Evolutionary conservation across 2,888 invertebrate genomes (phyloP), one percentile per base, ranked within the genome.

Genomic region (Dichetophora obliterata): DNA sequence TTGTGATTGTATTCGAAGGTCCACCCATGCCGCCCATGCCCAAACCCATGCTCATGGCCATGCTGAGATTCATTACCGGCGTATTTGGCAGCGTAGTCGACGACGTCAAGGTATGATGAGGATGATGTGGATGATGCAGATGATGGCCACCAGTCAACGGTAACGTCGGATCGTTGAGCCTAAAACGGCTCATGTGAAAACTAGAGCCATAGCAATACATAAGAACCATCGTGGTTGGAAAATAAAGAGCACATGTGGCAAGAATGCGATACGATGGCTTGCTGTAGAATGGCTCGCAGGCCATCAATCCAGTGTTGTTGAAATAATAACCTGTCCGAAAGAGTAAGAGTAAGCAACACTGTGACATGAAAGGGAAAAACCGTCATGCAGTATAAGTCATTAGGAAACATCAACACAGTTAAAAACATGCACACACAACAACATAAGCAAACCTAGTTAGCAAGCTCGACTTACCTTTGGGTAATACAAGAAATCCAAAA

Each of bases 141-240:
- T 37, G n/a, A 48, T 54, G 48, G 34, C 59, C 34, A 34, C 83
- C 85, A 75, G 87, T 91, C 88, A 86, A 91, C 89, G 82, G 91
- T 86, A 82, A 91, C 86, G 82, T 86, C 59, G 88, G 87, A 82
- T 88, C 88, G 82, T 88, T 88, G 80, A 88, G 91, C 79, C 95
- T 92, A 81, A 94, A 92, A 89, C 95, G 95, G 90, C 95, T 95
- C 85, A 95, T 95, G 90, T 96, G 96, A 88, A 96, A 96, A 69
- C 96, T 96, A 27, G 95, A 95, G 48, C 96, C 96, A 86, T 96
- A 96, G 90, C 96, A 96, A 88, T 96, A 96, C 95, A 96, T 96
- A 84, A 96, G 91, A 78, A 95, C 95, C 96, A 96, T 96, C 43
- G 96, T 96, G 34, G 96, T 96, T 27, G 96, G 96, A 85, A 96